These are phyloP conservation scores for Vicugna pacos DNA, from an alignment of 2,113 vertebrate species.

Conservation along the genomic window DNA sequence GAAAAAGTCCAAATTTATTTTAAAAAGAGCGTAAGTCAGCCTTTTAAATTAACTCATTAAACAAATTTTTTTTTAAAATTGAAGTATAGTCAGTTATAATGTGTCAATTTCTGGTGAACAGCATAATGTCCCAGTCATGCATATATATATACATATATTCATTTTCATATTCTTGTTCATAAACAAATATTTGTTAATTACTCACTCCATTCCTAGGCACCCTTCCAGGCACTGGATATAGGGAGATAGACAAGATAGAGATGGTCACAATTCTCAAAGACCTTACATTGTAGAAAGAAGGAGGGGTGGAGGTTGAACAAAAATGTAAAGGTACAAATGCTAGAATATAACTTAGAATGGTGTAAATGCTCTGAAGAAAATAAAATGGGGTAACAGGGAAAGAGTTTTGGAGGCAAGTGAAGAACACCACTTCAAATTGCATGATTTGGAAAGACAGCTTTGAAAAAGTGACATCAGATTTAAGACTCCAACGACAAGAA, in stretches of 20 bases:
- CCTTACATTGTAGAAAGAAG: neutral
- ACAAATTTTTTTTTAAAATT: neutral
- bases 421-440: neutral
- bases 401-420: neutral
- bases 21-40: neutral
- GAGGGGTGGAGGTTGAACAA: neutral
- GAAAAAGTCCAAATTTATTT: neutral
- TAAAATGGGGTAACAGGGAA: neutral
- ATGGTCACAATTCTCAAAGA: neutral
- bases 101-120: no score
- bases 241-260: neutral
- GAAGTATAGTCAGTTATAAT: no score
- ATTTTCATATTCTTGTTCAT: no score
- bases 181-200: neutral
- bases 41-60: neutral
- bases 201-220: neutral
- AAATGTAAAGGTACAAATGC: neutral
- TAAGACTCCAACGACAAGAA: neutral
- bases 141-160: no score
- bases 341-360: neutral
- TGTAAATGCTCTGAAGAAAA: neutral
- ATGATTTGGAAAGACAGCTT: neutral
- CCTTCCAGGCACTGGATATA: neutral
- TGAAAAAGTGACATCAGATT: neutral
- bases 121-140: no score